Conservation (phyloP, 1,140 invertebrate species). For the Pseudachorutes palmiensis region DNA sequence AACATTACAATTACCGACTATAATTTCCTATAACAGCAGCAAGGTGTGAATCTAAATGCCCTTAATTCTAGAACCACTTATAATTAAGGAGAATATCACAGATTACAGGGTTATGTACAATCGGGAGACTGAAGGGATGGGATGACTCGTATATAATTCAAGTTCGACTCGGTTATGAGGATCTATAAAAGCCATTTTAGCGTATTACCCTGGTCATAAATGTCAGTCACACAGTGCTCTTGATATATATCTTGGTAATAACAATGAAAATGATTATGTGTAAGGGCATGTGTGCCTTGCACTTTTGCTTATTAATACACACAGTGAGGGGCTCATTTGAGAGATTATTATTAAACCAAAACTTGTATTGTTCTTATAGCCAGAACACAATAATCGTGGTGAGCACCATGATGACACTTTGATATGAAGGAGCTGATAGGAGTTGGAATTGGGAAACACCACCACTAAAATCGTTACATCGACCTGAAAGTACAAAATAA, state of each 20-base stretch:
- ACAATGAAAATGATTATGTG: conserved; percentile 14
- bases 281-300: neutral
- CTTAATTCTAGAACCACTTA: neutral
- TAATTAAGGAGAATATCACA: neutral
- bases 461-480: conserved; percentile 10
- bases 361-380: neutral
- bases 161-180: neutral
- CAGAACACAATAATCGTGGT: neutral
- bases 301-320: too few species aligned
- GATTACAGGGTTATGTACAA: neutral
- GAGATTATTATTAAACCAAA: too few species aligned
- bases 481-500: conserved; percentile 6
- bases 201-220: conserved; percentile 6
- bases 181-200: neutral
- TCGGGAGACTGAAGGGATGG: neutral
- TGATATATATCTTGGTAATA: conserved; percentile 10
- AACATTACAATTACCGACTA: too few species aligned
- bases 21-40: too few species aligned
- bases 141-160: neutral
- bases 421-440: conserved; percentile 8
- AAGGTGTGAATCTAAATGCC: neutral
- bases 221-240: conserved; percentile 9
- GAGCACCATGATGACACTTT: conserved; percentile 10
- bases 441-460: neutral
- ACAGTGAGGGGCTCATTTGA: too few species aligned